Evolutionary conservation across 1,140 invertebrate species (phyloP), one percentile per base, ranked within the genome.

Genomic region (Sipha flava): DNA sequence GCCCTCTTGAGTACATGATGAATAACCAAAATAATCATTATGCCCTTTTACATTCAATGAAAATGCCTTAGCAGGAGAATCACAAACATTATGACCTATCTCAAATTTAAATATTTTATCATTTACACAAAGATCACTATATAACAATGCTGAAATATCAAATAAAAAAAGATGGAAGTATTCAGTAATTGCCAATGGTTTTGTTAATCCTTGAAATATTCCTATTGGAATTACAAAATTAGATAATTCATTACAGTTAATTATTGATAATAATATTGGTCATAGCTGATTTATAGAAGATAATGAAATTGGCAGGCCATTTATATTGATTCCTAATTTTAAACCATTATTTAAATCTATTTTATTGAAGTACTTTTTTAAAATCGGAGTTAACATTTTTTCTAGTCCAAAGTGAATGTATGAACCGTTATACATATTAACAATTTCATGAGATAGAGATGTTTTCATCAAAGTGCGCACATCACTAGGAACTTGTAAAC

Each of bases 341-440:
- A 62, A 16, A 16, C 31, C 2, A 62, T 88, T 84, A 93, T 10
- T 12, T 14, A 91, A 84, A 9, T 62, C 10, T 16, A 62, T 62
- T 37, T 64, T 31, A 34, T 18, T 10, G 1, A 34, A 18, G 7
- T 64, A 4, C 7, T 64, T 31, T 34, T 9, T 37, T 64, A 64
- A n/a, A 64, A 37, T 37, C 9, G 31, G 59, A n/a, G n/a, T 29
- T 18, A 64, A 34, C 59, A 64, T 64, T 34, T 64, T 31, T 29
- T 59, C 18, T 18, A 59, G 10, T 16, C 57, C 29, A 29, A 59
- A 31, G 4, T 59, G 10, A 29, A 59, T 31, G 12, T 59, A 59
- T n/a, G 16, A 2, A 26, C 29, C 29, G 1, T 18, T 18, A 31
- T 14, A 26, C 23, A 59, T 59, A 31, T 85, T 84, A 92, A 91